Percentiles rank a stretch among this genome's conserved stretches.
Evolutionary conservation across 1,140 invertebrate species (phyloP).

Genomic region (Micrasema minimum): DNA sequence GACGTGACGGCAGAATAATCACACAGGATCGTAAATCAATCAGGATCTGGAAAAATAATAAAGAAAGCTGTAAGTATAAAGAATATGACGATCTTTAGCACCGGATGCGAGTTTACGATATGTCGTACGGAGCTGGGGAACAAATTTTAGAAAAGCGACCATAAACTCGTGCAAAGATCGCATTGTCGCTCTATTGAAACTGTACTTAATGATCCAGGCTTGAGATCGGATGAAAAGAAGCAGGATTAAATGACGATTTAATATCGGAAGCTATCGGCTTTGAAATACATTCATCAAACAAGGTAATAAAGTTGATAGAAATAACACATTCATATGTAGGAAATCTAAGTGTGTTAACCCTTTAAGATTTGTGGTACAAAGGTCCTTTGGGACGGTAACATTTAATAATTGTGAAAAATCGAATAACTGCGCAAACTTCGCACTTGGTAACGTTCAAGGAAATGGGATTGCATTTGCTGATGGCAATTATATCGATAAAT

Average conservation of each 20-base stretch:
- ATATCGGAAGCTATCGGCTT: neutral
- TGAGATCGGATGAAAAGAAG: neutral
- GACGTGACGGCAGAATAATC: neutral
- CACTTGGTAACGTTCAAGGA: too few relatives aligned
- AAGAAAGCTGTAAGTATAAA: slow-evolving; percentile 13
- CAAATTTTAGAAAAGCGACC: slow-evolving; percentile 18
- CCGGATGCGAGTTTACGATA: slow-evolving; percentile 35
- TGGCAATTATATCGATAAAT: too few relatives aligned
- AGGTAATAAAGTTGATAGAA: too few relatives aligned
- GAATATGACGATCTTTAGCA: slow-evolving; percentile 11
- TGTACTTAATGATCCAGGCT: neutral
- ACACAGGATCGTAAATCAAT: slow-evolving; percentile 36
- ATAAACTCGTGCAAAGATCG: slow-evolving; percentile 12
- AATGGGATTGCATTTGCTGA: too few relatives aligned
- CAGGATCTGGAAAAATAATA: slow-evolving; percentile 18
- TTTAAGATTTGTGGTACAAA: too few relatives aligned
- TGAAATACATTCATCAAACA: too few relatives aligned
- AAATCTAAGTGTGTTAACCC: too few relatives aligned
- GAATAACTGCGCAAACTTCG: too few relatives aligned
- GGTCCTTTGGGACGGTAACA: too few relatives aligned
- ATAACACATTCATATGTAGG: too few relatives aligned
- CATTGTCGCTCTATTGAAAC: slow-evolving; percentile 6
- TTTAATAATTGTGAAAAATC: too few relatives aligned
- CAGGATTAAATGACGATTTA: neutral
- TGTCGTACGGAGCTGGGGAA: neutral